Evolutionary conservation across 2,113 vertebrate species (phyloP).

Genomic region (Phaethornis superciliosus): DNA sequence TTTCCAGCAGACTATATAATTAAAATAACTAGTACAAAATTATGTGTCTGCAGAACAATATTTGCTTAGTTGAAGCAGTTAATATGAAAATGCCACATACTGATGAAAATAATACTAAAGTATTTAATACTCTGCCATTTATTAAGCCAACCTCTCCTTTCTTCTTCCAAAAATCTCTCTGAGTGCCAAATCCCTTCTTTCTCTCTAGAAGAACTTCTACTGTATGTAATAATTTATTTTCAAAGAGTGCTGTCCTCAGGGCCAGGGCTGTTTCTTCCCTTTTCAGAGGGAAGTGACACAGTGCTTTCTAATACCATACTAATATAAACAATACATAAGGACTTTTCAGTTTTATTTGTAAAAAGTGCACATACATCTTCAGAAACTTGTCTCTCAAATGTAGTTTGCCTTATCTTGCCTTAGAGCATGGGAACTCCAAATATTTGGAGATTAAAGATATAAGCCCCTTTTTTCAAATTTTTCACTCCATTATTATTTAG

Average conservation of each 20-base stretch:
- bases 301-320: not conserved
- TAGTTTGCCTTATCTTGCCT: not conserved
- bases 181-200: not conserved
- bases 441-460: not conserved
- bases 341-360: not conserved
- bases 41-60: constrained; percentile 21
- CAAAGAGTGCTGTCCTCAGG: not conserved
- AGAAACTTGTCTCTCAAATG: not conserved
- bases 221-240: not conserved
- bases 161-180: not conserved
- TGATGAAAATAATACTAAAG: constrained; percentile 40
- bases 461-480: not conserved
- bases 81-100: constrained; percentile 4
- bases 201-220: not conserved
- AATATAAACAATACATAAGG: not conserved
- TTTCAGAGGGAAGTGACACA: not conserved
- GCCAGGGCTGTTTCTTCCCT: not conserved
- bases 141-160: constrained; percentile 12
- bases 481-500: not conserved
- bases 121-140: constrained; percentile 24
- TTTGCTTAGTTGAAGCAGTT: constrained; percentile 45
- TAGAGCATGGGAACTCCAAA: not conserved
- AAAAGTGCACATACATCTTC: not conserved
- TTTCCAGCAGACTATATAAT: constrained; percentile 56
- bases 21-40: constrained; percentile 62